Conservation (phyloP, 2,888 invertebrate genomes). For the Serrognathus titanus region DNA sequence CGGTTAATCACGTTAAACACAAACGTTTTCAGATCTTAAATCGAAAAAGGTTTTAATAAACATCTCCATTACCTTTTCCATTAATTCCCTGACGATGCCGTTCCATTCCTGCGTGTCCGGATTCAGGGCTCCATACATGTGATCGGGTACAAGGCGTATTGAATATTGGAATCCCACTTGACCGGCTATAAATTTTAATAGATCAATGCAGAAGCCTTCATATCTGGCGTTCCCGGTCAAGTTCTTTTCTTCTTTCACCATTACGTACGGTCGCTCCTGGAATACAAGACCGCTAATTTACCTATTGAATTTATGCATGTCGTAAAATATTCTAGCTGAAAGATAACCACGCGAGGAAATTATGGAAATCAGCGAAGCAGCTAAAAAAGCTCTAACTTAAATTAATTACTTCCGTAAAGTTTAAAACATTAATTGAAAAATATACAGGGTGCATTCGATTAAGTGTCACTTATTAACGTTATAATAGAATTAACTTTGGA, state of each 20-base stretch:
- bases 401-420: too few species aligned
- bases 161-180: slow-evolving; percentile 87
- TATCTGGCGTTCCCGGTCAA: slow-evolving; percentile 82
- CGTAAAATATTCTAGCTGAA: not conserved
- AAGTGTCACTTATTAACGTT: too few species aligned
- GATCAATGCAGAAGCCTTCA: slow-evolving; percentile 90
- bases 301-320: not conserved
- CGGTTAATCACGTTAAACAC: too few species aligned
- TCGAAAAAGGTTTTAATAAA: too few species aligned
- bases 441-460: too few species aligned
- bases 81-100: slow-evolving; percentile 81
- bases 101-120: slow-evolving; percentile 88
- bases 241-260: slow-evolving; percentile 82
- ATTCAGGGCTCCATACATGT: slow-evolving; percentile 86
- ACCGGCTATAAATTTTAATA: slow-evolving; percentile 76
- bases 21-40: too few species aligned
- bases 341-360: not conserved
- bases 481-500: too few species aligned
- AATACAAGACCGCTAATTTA: slow-evolving; percentile 19
- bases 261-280: slow-evolving; percentile 88
- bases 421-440: too few species aligned
- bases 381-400: too few species aligned
- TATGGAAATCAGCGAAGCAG: not conserved
- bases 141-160: slow-evolving; percentile 79
- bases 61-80: slow-evolving; percentile 66